These are phyloP conservation scores for Limosa lapponica DNA, from an alignment of 2,797 vertebrate species.

Conservation along the genomic window DNA sequence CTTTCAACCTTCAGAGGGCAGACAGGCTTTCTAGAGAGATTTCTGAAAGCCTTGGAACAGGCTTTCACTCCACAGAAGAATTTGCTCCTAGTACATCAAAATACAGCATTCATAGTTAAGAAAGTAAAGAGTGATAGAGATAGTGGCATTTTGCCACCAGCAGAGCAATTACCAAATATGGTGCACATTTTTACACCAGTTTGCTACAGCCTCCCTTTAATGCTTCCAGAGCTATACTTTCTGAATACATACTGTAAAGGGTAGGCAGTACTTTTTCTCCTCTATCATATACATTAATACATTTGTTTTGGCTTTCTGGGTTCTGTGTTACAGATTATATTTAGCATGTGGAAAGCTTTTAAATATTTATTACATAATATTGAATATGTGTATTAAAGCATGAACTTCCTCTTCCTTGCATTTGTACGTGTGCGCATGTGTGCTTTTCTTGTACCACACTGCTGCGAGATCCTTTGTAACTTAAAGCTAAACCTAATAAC, in stretches of 20 bases:
- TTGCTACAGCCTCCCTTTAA: neutral
- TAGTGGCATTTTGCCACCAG: neutral
- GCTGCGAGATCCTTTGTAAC: neutral
- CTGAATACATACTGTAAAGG: neutral
- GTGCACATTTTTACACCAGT: neutral
- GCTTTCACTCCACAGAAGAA: neutral
- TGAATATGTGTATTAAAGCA: neutral
- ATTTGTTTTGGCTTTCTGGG: neutral
- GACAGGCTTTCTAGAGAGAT: neutral
- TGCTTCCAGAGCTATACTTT: neutral
- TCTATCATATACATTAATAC: neutral
- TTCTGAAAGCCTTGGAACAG: neutral
- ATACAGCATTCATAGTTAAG: neutral
- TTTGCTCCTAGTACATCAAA: neutral
- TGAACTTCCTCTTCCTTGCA: neutral
- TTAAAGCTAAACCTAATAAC: constrained; percentile 2
- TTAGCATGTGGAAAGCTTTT: neutral
- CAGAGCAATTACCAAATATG: neutral
- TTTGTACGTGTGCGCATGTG: neutral
- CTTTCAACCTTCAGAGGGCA: neutral
- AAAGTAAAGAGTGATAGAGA: neutral
- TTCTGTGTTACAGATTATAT: neutral
- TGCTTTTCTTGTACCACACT: neutral
- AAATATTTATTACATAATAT: neutral
- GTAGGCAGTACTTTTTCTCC: neutral